Evolutionary conservation across 2,888 invertebrate species (phyloP), one percentile per base, ranked within the genome.

Genomic region (Tachina grossa): DNA sequence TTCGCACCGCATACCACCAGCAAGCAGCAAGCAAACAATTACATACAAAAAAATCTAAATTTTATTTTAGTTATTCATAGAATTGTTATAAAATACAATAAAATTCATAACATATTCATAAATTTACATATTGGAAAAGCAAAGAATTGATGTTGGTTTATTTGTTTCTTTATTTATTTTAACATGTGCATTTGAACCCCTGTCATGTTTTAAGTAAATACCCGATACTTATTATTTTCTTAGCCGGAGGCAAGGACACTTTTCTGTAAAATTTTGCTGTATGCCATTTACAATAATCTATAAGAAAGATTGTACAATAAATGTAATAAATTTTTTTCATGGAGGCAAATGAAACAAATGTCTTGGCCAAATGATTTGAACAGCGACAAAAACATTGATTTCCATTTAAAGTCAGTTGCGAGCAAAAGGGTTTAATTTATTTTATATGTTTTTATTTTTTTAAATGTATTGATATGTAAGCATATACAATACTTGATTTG

Each of bases 201-300:
- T 22, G 59, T 72, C 72, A 66, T 51, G 45, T 31, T 31, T 31
- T 47, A 31, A 57, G 45, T 19, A 77, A 78, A 78, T 68, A 83
- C 47, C 66, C 85, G 66, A 83, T 76, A 80, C 79, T 85, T 80
- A 83, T 80, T 85, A 76, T 55, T 76, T 85, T 63, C 61, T 72
- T 80, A 68, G 83, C 85, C 71, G 14, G 19, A 85, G 82, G 85
- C 85, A 85, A 72, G 85, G 85, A 85, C 79, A 72, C 79, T 76
- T 80, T 68, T 43, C 47, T 47, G 4, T 45, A 16, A 14, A 43
- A 69, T 39, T 31, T 55, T 63, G 31, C 22, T 19, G 65, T 22
- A 66, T 11, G 14, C 11, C 13, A 61, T 43, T 74, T 55, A 31
- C 31, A 31, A 31, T 31, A 55, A 75, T 69, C 55, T 51, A 39